Evolutionary conservation across 1,140 invertebrate species (phyloP), one percentile per base, ranked within the genome.

Genomic region (Dendroctonus valens): DNA sequence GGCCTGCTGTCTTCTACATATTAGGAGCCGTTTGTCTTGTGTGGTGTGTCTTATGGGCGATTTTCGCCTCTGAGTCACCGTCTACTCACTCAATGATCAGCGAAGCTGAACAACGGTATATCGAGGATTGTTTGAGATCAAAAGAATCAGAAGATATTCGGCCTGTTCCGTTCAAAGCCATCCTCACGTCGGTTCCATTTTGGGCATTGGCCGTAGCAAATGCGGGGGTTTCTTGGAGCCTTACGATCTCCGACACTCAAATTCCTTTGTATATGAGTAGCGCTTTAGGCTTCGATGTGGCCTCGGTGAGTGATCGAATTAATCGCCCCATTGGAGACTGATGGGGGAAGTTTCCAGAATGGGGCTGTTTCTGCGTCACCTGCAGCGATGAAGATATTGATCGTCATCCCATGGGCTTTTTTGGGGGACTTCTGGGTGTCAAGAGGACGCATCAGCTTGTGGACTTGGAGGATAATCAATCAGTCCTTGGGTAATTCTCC

Each of bases 151-250:
- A 14, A 6, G 59, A 9, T 6, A 37, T 51, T 14, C 14, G 7
- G 15, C 46, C 15, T 7, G 39, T 60, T 15, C 68, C 68, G 7
- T 69, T 54, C 37, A 59, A 59, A 59, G 53, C 54, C 7, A 68
- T 69, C 40, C n/a, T 69, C 9, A 60, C 57, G 8, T 59, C 40
- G 39, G 7, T 59, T 12, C 61, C 52, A 15, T 53, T 69, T 60
- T 60, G 55, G 57, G n/a, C 58, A 15, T 37, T 65, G 8, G 11
- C 60, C 8, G 15, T 93, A 0, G 87, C 85, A 0, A 92, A 97
- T 74, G 90, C 91, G 75, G 88, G 91, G 0, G 90, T 94, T 74
- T 92, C 92, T 74, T 97, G 94, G 94, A 93, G 93, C 1, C 94
- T 92, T 74, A 96, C 93, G 80, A 95, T 91, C 4, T 83, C 97